A percentile compares a stretch with the other conserved stretches of the same genome.
Conservation (phyloP, 2,113 vertebrate species). For the Caracal caracal region DNA sequence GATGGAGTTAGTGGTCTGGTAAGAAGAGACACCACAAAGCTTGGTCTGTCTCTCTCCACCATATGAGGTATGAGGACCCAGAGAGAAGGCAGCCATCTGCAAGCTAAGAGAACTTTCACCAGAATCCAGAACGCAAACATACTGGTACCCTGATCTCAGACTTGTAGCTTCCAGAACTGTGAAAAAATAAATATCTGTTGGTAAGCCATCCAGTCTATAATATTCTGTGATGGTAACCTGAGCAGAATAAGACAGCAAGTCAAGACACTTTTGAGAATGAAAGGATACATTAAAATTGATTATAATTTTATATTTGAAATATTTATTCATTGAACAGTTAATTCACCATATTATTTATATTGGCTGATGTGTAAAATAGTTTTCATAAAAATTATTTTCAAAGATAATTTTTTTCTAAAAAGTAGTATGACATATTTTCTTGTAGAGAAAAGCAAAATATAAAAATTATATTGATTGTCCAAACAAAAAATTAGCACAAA, state of each 20-base stretch:
- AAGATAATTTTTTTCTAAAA: slow-evolving; percentile 46
- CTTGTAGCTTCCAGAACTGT: not conserved
- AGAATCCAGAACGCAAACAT: not conserved
- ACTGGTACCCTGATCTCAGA: not conserved
- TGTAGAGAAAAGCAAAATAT: not conserved
- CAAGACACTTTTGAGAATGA: not conserved
- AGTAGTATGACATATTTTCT: not conserved
- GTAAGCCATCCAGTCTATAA: not conserved
- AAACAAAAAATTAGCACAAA: not conserved
- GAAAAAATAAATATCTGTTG: not conserved
- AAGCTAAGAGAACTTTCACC: not conserved
- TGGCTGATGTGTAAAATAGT: not conserved
- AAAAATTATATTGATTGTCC: not conserved
- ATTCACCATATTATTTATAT: not conserved
- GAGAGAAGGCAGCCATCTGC: not conserved
- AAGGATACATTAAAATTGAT: not conserved
- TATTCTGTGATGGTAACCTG: not conserved
- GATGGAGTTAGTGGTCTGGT: not conserved
- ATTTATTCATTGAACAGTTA: not conserved
- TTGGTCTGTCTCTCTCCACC: not conserved
- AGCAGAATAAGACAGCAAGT: not conserved
- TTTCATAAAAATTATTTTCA: not conserved
- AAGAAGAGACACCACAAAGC: not conserved
- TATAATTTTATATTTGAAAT: not conserved
- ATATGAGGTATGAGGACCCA: not conserved